A percentile compares a stretch with the other conserved stretches of the same genome.
Conservation (phyloP, 2,888 invertebrate species). For the Torymus aiolomorphi region DNA sequence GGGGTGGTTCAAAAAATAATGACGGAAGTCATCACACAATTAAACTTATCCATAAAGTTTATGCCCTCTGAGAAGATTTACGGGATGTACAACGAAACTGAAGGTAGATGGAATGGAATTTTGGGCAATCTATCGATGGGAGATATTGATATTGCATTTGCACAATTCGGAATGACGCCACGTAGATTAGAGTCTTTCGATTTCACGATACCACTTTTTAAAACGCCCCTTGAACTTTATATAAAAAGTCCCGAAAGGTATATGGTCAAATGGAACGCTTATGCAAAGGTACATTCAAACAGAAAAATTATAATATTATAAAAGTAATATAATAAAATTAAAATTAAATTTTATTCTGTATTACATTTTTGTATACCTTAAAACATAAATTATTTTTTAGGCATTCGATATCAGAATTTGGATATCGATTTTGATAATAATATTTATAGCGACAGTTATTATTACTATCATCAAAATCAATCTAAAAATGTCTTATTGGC, state of each 20-base stretch:
- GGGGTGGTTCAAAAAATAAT: neutral
- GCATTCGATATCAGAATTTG: conserved; percentile 7
- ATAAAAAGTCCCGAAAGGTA: conserved; percentile 56
- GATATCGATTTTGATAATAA: conserved; percentile 1
- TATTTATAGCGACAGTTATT: neutral
- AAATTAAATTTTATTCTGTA: neutral
- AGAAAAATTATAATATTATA: neutral
- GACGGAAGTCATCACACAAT: neutral
- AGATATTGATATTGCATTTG: conserved; percentile 64
- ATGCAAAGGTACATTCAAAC: conserved; percentile 62
- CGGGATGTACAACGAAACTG: conserved; percentile 55
- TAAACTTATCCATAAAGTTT: conserved; percentile 1
- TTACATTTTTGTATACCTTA: neutral
- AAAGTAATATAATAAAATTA: too few relatives aligned
- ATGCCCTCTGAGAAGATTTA: neutral
- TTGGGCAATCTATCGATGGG: conserved; percentile 59
- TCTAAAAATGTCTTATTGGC: too few relatives aligned
- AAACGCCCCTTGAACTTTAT: conserved; percentile 60
- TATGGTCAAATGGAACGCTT: conserved; percentile 64
- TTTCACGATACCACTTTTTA: conserved; percentile 65
- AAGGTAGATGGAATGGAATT: conserved; percentile 64
- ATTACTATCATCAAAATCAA: too few relatives aligned
- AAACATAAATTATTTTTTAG: neutral
- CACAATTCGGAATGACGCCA: conserved; percentile 64
- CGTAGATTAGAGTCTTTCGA: conserved; percentile 63